Percentiles rank a stretch among this genome's conserved stretches.
Conservation (phyloP, 2,888 invertebrate genomes). For the Himalopsyche japonica region DNA sequence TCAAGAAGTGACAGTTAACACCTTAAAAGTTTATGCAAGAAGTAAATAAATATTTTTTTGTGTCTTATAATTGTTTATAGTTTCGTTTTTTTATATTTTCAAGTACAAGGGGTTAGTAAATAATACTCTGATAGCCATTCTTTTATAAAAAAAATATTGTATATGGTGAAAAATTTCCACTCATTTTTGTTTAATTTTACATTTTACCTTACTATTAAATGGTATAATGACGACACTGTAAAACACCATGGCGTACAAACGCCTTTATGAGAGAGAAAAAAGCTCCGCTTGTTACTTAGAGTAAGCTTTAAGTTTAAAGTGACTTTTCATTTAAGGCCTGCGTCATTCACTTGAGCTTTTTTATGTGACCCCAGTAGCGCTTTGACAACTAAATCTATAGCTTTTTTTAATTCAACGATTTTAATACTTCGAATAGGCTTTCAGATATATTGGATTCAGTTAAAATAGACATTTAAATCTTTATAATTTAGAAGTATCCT, state of each 20-base stretch:
- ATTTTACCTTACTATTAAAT: neutral
- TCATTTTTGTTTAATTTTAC: too few relatives aligned
- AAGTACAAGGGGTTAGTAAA: too few relatives aligned
- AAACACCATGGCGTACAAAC: neutral
- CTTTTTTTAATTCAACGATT: neutral
- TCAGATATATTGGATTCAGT: neutral
- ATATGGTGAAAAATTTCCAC: too few relatives aligned
- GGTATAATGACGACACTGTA: neutral
- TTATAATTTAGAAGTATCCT: neutral
- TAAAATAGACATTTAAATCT: neutral
- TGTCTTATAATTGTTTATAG: too few relatives aligned
- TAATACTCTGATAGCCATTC: too few relatives aligned
- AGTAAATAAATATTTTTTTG: too few relatives aligned
- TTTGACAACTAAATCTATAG: neutral
- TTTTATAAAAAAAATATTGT: too few relatives aligned
- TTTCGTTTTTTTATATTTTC: too few relatives aligned
- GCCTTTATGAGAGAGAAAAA: constrained; percentile 21
- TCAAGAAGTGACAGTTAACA: too few relatives aligned
- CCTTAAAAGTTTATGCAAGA: too few relatives aligned
- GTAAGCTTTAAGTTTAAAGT: constrained; percentile 28
- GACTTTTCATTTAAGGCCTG: constrained; percentile 31
- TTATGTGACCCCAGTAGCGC: neutral
- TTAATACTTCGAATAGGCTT: neutral
- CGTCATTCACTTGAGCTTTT: constrained; percentile 21
- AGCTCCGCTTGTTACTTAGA: constrained; percentile 23